phyloP scores from a whole-genome alignment of 2,797 vertebrate species.

The Lutjanus campechanus region DNA sequence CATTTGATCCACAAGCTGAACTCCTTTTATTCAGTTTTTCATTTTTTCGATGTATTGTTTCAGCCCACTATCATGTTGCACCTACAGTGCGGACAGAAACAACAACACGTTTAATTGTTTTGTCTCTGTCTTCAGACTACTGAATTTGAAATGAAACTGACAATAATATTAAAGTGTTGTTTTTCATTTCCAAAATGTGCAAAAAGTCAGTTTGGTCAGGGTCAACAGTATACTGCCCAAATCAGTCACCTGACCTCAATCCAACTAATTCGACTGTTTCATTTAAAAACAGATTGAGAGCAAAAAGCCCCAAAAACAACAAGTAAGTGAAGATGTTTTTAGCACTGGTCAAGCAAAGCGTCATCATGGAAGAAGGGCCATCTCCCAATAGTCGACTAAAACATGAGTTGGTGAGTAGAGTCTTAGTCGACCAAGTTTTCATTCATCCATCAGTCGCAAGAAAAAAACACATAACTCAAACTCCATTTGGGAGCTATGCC shows the following conservation, averaged over 20 bases:
- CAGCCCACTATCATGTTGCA: not conserved
- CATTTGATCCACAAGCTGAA: not conserved
- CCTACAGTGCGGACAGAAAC: not conserved
- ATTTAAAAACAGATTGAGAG: not conserved
- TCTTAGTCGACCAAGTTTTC: too few species aligned
- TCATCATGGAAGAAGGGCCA: not conserved
- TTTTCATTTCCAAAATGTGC: too few species aligned
- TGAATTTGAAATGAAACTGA: not conserved
- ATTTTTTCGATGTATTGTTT: not conserved
- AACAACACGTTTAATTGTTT: not conserved
- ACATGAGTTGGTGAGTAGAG: too few species aligned
- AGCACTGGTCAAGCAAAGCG: not conserved
- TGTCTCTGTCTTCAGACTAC: not conserved
- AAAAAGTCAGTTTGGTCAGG: too few species aligned
- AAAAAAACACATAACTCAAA: too few species aligned
- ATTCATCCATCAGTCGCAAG: too few species aligned
- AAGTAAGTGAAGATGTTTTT: not conserved
- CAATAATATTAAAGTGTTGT: not conserved
- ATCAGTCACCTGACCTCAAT: not conserved
- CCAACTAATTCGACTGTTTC: not conserved
- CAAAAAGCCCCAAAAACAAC: not conserved
- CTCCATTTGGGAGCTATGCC: too few species aligned
- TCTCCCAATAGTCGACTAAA: too few species aligned
- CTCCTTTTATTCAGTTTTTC: not conserved
- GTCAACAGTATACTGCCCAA: not conserved